Percentiles rank a stretch among this genome's conserved stretches.
Evolutionary conservation across 2,888 invertebrate species (phyloP).

Genomic region (Trissolcus brochymenae): DNA sequence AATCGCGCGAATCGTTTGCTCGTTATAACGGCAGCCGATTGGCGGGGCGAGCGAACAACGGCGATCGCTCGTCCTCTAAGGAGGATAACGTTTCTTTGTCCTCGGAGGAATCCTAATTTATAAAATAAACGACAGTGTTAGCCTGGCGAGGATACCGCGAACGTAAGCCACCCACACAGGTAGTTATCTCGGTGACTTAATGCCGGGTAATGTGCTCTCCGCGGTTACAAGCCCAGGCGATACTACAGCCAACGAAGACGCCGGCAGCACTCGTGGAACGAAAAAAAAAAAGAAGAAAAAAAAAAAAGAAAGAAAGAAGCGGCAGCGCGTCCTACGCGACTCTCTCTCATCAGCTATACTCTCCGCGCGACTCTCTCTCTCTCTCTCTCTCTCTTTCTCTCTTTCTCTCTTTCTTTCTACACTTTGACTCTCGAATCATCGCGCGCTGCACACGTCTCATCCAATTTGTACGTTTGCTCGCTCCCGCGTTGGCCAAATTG

Average conservation of each 20-base stretch:
- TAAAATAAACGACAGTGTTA: conserved; percentile 65
- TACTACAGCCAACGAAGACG: conserved; percentile 58
- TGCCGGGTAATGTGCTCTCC: conserved; percentile 73
- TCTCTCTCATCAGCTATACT: conserved; percentile 2
- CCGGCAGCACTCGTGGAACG: conserved; percentile 28
- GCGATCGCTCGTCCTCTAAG: conserved; percentile 35
- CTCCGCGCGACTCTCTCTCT: conserved; percentile 2
- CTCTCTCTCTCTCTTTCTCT: conserved; percentile 9
- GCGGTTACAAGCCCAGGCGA: conserved; percentile 68
- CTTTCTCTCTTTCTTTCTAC: conserved; percentile 1
- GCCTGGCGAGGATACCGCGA: conserved; percentile 53
- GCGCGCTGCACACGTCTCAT: conserved; percentile 48
- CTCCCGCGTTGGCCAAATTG: conserved; percentile 50
- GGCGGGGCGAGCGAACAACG: conserved; percentile 28
- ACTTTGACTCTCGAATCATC: conserved; percentile 43
- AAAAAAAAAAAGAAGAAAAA: conserved; percentile 22
- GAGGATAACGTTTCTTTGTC: conserved; percentile 53
- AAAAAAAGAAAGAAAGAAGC: conserved; percentile 36
- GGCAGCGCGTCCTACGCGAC: conserved; percentile 62
- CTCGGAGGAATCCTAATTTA: conserved; percentile 65
- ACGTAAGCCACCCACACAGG: conserved; percentile 70
- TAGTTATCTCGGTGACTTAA: conserved; percentile 74
- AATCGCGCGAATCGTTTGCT: conserved; percentile 52
- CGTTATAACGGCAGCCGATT: conserved; percentile 50
- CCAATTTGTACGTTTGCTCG: conserved; percentile 47